phyloP scores from a whole-genome alignment of 2,113 vertebrate species.

The Podilymbus podiceps region DNA sequence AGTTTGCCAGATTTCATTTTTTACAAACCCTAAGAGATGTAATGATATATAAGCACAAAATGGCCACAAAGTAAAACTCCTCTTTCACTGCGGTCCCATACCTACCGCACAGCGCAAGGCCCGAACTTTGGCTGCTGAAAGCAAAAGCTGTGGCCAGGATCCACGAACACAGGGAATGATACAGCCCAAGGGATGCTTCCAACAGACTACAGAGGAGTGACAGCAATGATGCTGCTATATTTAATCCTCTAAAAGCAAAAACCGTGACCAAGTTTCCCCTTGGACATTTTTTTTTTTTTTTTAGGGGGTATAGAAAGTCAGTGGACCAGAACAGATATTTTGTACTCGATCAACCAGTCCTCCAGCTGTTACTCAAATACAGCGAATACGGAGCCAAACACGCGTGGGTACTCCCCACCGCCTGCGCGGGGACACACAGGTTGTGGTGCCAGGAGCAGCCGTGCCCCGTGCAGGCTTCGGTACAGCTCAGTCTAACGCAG shows the following conservation, averaged over 20 bases:
- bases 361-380: background rate
- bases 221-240: background rate
- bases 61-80: background rate
- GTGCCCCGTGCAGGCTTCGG: rapidly evolving
- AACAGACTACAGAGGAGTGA: background rate
- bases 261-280: background rate
- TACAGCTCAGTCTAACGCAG: background rate
- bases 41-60: background rate
- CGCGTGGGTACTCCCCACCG: rapidly evolving
- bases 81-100: background rate
- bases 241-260: constrained; percentile 54
- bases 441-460: background rate
- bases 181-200: constrained; percentile 9
- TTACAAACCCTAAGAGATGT: background rate
- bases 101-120: background rate
- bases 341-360: background rate
- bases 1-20: background rate
- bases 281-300: background rate
- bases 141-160: background rate
- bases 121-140: background rate
- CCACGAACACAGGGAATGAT: background rate
- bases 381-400: background rate
- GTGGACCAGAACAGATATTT: background rate
- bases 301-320: background rate
- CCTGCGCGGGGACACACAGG: background rate